A percentile compares a stretch with the other conserved stretches of the same genome.
Evolutionary conservation across 1,140 invertebrate genomes (phyloP).

Genomic region (Meloidogyne hapla): DNA sequence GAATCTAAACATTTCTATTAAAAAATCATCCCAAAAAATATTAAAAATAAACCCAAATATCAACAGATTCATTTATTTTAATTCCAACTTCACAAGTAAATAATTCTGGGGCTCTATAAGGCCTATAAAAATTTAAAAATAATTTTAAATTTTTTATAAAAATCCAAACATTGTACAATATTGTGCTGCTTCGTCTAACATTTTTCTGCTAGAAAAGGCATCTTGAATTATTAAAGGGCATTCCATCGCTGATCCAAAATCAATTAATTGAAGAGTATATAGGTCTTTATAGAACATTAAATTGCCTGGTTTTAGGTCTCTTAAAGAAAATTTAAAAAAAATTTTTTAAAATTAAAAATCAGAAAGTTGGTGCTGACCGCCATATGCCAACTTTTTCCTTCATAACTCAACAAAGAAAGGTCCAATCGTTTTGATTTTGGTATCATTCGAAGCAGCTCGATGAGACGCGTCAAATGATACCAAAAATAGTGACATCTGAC

Average conservation of each 20-base stretch:
- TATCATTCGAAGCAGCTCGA: too few species aligned
- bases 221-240: conserved; percentile 32
- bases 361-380: too few species aligned
- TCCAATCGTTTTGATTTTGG: too few species aligned
- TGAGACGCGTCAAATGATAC: too few species aligned
- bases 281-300: conserved; percentile 30
- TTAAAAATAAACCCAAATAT: conserved; percentile 33
- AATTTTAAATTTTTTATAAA: neutral
- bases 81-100: conserved; percentile 38
- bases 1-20: too few species aligned
- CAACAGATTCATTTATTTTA: conserved; percentile 32
- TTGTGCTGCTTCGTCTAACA: conserved; percentile 40
- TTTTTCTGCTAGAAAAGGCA: conserved; percentile 28
- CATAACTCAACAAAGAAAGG: too few species aligned
- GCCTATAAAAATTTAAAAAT: conserved; percentile 11
- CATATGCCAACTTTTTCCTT: too few species aligned
- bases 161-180: conserved; percentile 33
- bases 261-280: conserved; percentile 27
- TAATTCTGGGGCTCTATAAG: conserved; percentile 38
- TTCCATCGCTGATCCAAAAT: conserved; percentile 42
- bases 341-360: conserved; percentile 9
- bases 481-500: too few species aligned
- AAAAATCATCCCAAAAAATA: too few species aligned
- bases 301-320: conserved; percentile 42
- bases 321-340: conserved; percentile 4